Base-by-base conservation (phyloP, 2,113 vertebrate genomes). In the Lasiurus borealis region DNA sequence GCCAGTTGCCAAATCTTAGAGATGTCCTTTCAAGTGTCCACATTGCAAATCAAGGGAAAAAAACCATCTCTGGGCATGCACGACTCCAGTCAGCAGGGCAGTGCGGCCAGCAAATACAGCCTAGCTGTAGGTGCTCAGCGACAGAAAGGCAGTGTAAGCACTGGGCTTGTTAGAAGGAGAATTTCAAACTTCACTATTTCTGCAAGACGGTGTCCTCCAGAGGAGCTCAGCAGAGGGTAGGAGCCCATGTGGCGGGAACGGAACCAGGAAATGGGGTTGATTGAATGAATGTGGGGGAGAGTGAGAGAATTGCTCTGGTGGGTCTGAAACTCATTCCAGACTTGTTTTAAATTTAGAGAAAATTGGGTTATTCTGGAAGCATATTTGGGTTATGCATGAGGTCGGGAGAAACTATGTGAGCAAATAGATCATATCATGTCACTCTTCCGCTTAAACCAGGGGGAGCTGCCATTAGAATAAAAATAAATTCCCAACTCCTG, bases 371-470 rank as follows among this genome's bases (percentile, higher is more conserved):
- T 76, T 93, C 87, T 94, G 75, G 75, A 95, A 85, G 86, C 87
- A 91, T 91, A 57, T 29, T 46, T 69, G 86, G 77, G 23, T 57
- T 88, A 29, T 31, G 46, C 91, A 52, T 89, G 84, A 94, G 93
- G 64, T 95, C 71, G 64, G 75, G 64, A 86, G 91, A 95, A 96
- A 96, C 92, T 94, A 96, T 93, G 96, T 95, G 78, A 91, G 84
- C 78, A 96, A 93, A 88, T 29, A 96, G 78, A 96, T 88, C 18
- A 4, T 36, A 34, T 73, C n/a, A 50, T 84, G 44, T 71, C 54
- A 57, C n/a, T 94, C 78, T 31, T 23, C 77, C 66, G 44, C 84
- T 87, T 78, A 31, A 92, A 64, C 34, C 36, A 44, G 18, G 6
- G 27, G 48, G 69, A 88, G 15, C 29, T 84, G 75, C 44, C 5